phyloP scores from a whole-genome alignment of 1,140 invertebrate genomes.

The Anadara kagoshimensis region DNA sequence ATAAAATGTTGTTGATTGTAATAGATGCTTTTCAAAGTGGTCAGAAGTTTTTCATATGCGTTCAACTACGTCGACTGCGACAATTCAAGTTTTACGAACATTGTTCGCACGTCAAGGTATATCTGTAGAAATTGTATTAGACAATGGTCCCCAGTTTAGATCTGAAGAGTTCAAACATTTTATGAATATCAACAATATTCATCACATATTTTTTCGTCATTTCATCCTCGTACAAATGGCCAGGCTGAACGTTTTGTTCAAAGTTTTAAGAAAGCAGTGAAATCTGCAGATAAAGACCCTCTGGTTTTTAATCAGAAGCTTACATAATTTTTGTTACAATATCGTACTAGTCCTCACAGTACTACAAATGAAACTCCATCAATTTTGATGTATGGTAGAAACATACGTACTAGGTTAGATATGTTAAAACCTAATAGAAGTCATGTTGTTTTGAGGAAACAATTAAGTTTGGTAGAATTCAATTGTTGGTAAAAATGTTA shows the following conservation, averaged over 20 bases:
- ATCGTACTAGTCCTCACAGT: conserved; percentile 34
- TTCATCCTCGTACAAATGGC: conserved; percentile 38
- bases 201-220: conserved; percentile 40
- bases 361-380: conserved; percentile 40
- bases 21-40: conserved; percentile 75
- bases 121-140: conserved; percentile 54
- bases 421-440: conserved; percentile 19
- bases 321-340: conserved; percentile 31
- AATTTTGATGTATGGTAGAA: conserved; percentile 22
- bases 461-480: too few species aligned
- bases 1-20: conserved; percentile 55
- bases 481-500: too few species aligned
- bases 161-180: conserved; percentile 62
- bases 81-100: not conserved
- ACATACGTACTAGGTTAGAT: conserved; percentile 13
- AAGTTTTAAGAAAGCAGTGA: conserved; percentile 31
- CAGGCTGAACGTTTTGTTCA: conserved; percentile 41
- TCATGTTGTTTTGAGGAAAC: too few species aligned
- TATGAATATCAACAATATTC: conserved; percentile 53
- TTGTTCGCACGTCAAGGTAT: not conserved
- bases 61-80: conserved; percentile 27
- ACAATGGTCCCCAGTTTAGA: conserved; percentile 69
- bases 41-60: conserved; percentile 72
- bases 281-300: conserved; percentile 16
- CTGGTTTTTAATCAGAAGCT: conserved; percentile 10